Percentiles rank a stretch among this genome's conserved stretches.
These are phyloP conservation scores for Ligdia adustata DNA, from an alignment of 2,888 invertebrate genomes.

Conservation along the genomic window DNA sequence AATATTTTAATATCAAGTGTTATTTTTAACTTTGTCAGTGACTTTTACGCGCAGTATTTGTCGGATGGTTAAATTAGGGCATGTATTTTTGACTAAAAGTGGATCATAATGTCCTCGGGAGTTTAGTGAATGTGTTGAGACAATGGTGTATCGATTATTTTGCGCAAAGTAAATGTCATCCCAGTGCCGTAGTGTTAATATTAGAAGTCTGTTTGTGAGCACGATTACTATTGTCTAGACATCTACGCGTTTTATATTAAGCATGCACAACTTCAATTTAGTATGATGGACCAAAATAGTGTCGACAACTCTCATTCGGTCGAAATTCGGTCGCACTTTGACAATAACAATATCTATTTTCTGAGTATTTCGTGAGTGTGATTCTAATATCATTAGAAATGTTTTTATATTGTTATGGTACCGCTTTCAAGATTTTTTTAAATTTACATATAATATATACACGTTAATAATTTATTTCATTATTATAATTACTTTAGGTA, in stretches of 20 bases:
- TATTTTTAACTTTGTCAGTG: slow-evolving; percentile 58
- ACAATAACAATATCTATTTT: slow-evolving; percentile 68
- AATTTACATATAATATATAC: no score
- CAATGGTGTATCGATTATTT: slow-evolving; percentile 84
- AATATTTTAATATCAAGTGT: slow-evolving; percentile 67
- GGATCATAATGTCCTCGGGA: slow-evolving; percentile 59
- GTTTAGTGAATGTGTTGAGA: slow-evolving; percentile 79
- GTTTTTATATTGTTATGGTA: no score
- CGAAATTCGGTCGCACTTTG: slow-evolving; percentile 61
- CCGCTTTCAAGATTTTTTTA: no score
- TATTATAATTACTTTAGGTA: no score
- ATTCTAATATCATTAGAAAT: no score
- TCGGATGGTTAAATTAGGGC: slow-evolving; percentile 38
- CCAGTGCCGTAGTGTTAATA: slow-evolving; percentile 81
- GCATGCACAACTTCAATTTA: slow-evolving; percentile 74
- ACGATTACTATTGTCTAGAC: slow-evolving; percentile 81
- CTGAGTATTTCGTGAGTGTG: slow-evolving; percentile 54
- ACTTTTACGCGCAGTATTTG: slow-evolving; percentile 37
- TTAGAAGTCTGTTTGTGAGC: slow-evolving; percentile 81
- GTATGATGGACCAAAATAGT: slow-evolving; percentile 78
- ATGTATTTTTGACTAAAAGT: slow-evolving; percentile 44
- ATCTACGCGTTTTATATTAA: slow-evolving; percentile 81
- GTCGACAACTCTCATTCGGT: slow-evolving; percentile 62
- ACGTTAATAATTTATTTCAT: no score
- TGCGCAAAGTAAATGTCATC: slow-evolving; percentile 83